Base-by-base conservation (phyloP, 2,797 vertebrate species). In the Cichlasoma orientale region DNA sequence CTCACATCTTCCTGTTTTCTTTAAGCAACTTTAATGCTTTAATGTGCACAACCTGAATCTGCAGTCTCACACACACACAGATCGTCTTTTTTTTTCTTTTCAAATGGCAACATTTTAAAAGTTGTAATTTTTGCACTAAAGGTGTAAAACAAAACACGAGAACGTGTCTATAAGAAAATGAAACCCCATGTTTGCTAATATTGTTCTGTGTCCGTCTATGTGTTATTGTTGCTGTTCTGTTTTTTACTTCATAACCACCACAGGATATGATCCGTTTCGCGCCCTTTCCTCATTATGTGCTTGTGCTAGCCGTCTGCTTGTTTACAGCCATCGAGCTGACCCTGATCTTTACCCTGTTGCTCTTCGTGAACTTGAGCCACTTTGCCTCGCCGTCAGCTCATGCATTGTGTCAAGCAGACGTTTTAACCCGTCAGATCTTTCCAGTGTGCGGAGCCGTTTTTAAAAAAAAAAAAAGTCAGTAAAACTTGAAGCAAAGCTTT, bases 281-380 rank as follows among this genome's bases (percentile, higher is more conserved):
- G 50, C 18, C 75, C 14, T 70, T 47, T 56, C 36, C 41, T 78
- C 69, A 27, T 76, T 19, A 61, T 33, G 18, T 72, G 55, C 31
- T 18, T 75, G 66, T 75, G 59, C 38, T 54, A 18, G 23, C 74
- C 55, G 21, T 44, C 52, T 84, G 76, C 69, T 66, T 70, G 50
- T 77, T 85, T 33, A 36, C 50, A 72, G 50, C 44, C 57, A 21
- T 12, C 13, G 27, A 71, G 63, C 57, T 72, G 70, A 80, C 79
- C 2, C 56, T 74, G 75, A 25, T 69, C 33, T 85, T 88, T 78
- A 79, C 79, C 78, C 75, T 80, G 56, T 72, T 74, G 61, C 72
- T 79, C 63, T 75, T 66, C 56, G 2, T 44, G 77, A 83, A 83
- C 84, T 68, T 25, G 72, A 71, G 72, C 52, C 83, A 74, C 58